Percentiles rank a stretch among this genome's conserved stretches.
These are phyloP conservation scores for Trachelus troglodyta DNA, from an alignment of 2,888 invertebrate genomes.

Conservation along the genomic window DNA sequence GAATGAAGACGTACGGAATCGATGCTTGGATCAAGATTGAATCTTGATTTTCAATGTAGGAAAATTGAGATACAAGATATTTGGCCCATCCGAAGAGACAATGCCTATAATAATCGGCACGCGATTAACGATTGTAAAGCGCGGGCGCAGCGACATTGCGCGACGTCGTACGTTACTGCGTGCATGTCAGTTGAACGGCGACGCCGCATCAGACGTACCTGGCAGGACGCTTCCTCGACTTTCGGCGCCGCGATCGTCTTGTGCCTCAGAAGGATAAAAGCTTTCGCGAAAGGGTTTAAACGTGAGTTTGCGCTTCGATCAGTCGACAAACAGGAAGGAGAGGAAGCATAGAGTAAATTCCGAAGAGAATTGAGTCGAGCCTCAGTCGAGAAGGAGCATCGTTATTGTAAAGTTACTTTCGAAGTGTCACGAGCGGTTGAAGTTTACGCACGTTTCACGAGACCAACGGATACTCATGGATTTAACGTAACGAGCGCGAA, in stretches of 20 bases:
- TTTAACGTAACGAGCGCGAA: not conserved
- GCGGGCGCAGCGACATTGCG: slow-evolving; percentile 18
- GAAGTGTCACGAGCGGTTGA: not conserved
- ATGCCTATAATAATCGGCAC: not conserved
- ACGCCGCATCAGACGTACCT: slow-evolving; percentile 56
- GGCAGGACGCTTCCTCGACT: slow-evolving; percentile 28
- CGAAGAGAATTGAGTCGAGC: not conserved
- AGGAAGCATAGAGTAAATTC: not conserved
- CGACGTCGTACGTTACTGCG: slow-evolving; percentile 33
- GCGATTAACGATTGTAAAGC: slow-evolving; percentile 6
- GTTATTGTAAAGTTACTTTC: not conserved
- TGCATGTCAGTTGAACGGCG: slow-evolving; percentile 56
- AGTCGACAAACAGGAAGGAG: not conserved
- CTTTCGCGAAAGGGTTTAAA: not conserved
- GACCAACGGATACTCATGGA: not conserved
- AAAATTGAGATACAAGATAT: not conserved
- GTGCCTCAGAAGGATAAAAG: not conserved
- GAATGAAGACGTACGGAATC: not conserved
- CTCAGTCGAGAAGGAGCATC: not conserved
- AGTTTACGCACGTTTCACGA: not conserved
- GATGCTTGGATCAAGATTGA: not conserved
- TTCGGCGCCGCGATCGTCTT: slow-evolving; percentile 1
- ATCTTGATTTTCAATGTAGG: not conserved
- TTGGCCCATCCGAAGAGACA: not conserved
- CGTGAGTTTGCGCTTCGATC: not conserved